phyloP scores from a whole-genome alignment of 2,797 vertebrate species.

The Meda fulgida region DNA sequence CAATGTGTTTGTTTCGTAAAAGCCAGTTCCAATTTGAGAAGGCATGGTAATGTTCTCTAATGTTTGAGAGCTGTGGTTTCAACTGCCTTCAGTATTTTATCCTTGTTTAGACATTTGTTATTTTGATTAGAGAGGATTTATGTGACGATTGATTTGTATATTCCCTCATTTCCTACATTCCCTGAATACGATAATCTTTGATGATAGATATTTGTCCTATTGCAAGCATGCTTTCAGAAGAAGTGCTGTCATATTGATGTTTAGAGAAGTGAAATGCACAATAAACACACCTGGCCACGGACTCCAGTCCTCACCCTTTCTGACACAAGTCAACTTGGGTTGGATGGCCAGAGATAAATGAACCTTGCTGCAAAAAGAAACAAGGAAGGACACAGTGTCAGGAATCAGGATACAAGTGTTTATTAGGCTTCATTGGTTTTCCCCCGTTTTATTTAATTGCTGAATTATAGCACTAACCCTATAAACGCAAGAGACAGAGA shows the following conservation, averaged over 20 bases:
- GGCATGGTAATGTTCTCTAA: background rate
- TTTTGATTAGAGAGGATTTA: conserved; percentile 23
- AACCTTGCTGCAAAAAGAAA: conserved; percentile 59
- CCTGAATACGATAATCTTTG: background rate
- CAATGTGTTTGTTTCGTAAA: conserved; percentile 1
- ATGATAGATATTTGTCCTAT: background rate
- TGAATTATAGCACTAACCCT: conserved; percentile 41
- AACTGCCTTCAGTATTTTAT: conserved; percentile 14
- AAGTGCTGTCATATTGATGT: conserved; percentile 73
- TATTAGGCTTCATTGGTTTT: conserved; percentile 62
- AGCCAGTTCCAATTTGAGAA: conserved; percentile 19
- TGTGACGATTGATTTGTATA: background rate
- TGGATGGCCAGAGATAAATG: conserved; percentile 77
- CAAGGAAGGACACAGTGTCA: conserved; percentile 52
- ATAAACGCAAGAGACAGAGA: conserved; percentile 2
- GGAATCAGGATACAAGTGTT: conserved; percentile 63
- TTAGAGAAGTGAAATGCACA: conserved; percentile 68
- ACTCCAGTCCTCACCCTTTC: conserved; percentile 39
- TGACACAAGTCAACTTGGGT: conserved; percentile 57
- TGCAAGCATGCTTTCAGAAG: conserved; percentile 13
- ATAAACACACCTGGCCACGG: conserved; percentile 81
- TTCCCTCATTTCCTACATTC: background rate
- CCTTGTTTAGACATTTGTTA: conserved; percentile 4
- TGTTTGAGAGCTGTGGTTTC: conserved; percentile 20
- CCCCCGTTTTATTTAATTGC: background rate